A percentile compares a stretch with the other conserved stretches of the same genome.
These are phyloP conservation scores for Coregonus ussuriensis DNA, from an alignment of 2,797 vertebrate genomes.

Conservation along the genomic window DNA sequence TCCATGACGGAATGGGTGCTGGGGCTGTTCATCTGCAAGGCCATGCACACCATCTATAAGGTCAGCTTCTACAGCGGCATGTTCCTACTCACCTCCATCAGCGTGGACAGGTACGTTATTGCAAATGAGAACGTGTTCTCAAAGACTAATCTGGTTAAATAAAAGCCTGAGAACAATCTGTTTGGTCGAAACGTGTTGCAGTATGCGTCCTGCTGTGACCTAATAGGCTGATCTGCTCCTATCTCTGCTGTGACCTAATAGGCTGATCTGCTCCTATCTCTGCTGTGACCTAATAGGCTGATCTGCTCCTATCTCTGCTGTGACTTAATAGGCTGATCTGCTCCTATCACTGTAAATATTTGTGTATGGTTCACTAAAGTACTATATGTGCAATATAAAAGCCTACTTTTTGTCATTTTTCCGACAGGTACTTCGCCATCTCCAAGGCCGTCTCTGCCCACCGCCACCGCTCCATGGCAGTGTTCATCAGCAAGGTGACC, in stretches of 20 bases:
- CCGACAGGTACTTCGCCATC: slow-evolving; percentile 91
- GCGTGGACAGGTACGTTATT: slow-evolving; percentile 78
- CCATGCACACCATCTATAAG: slow-evolving; percentile 84
- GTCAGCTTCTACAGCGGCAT: slow-evolving; percentile 95
- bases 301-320: neutral
- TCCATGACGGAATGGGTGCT: slow-evolving; percentile 81
- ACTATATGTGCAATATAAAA: neutral
- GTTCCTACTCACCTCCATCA: slow-evolving; percentile 91
- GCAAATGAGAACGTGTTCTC: neutral
- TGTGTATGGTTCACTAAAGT: neutral
- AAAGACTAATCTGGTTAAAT: too few relatives aligned
- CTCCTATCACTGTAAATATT: neutral
- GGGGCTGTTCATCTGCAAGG: slow-evolving; percentile 79
- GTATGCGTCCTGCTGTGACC: too few relatives aligned
- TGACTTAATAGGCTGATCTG: too few relatives aligned
- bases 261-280: too few relatives aligned
- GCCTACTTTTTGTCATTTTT: neutral
- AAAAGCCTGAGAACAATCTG: too few relatives aligned
- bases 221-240: too few relatives aligned
- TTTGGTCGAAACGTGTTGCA: too few relatives aligned
- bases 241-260: too few relatives aligned
- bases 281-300: too few relatives aligned
- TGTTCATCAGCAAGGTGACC: slow-evolving; percentile 84
- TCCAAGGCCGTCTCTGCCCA: slow-evolving; percentile 88
- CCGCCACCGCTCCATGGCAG: slow-evolving; percentile 82